Conservation (phyloP, 2,797 vertebrate species). For the Sarcophilus harrisii region DNA sequence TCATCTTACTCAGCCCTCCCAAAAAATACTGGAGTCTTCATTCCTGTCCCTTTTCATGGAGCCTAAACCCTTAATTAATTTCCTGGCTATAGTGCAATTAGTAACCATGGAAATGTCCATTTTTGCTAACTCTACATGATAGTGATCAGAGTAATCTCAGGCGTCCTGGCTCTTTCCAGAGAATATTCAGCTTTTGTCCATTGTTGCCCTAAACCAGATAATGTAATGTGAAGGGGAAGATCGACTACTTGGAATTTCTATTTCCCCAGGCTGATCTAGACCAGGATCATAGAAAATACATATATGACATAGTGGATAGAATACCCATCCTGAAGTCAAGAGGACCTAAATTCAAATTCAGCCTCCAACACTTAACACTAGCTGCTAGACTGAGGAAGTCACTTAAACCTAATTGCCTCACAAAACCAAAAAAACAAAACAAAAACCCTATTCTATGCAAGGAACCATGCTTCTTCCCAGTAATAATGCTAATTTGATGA, state of each 20-base stretch:
- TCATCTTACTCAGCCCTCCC: neutral
- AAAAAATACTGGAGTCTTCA: neutral
- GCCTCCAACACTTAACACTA: no score
- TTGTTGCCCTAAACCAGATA: neutral
- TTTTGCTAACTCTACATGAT: neutral
- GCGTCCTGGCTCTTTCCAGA: neutral
- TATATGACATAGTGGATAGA: no score
- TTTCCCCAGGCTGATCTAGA: neutral
- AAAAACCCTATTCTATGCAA: neutral
- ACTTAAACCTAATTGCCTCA: no score
- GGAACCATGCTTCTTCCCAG: neutral
- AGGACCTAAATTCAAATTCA: no score
- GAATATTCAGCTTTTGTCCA: neutral
- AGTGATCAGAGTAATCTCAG: neutral
- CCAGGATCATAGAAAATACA: neutral
- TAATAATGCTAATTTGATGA: neutral
- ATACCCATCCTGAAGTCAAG: no score
- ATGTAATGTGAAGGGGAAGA: neutral
- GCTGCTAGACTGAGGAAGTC: no score
- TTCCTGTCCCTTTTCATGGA: neutral
- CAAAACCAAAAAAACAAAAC: no score
- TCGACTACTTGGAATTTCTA: neutral
- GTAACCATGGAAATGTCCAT: neutral
- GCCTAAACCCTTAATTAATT: neutral
- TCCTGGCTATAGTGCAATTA: neutral